Conservation (phyloP, 2,888 invertebrate genomes). For the Drosophila mercatorum region DNA sequence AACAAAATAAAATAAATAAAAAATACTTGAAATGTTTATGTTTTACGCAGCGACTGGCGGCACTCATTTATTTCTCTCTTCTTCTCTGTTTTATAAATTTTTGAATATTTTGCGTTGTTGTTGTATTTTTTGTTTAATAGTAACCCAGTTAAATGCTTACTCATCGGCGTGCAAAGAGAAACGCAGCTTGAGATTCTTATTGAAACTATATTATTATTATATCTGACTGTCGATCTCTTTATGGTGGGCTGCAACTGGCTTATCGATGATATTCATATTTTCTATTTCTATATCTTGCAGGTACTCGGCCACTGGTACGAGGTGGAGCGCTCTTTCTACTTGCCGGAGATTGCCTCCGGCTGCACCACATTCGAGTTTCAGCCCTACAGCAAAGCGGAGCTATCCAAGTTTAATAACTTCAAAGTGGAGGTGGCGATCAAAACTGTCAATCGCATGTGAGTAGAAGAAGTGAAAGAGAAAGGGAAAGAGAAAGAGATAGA, state of each 20-base stretch:
- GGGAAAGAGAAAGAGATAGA: background rate
- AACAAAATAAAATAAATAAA: conserved; percentile 25
- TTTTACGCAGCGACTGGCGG: conserved; percentile 52
- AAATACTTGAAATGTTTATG: conserved; percentile 53
- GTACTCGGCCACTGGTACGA: conserved; percentile 90
- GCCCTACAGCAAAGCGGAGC: conserved; percentile 80
- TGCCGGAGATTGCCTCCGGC: conserved; percentile 89
- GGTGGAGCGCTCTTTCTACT: conserved; percentile 90
- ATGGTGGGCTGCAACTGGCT: background rate
- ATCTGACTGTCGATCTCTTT: background rate
- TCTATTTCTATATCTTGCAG: conserved; percentile 53
- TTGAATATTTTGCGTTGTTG: background rate
- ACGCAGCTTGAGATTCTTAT: conserved; percentile 26
- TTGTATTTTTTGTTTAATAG: conserved; percentile 40
- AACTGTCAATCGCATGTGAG: conserved; percentile 89
- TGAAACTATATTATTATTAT: background rate
- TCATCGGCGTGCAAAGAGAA: conserved; percentile 49
- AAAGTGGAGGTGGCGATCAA: conserved; percentile 87
- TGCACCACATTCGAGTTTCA: conserved; percentile 88
- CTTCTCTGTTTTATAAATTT: conserved; percentile 4
- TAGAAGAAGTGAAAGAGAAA: conserved; percentile 17
- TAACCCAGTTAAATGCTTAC: conserved; percentile 70
- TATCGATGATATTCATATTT: conserved; percentile 7
- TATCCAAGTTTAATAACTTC: conserved; percentile 85
- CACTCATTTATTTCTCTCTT: conserved; percentile 15